Evolutionary conservation across 1,140 invertebrate species (phyloP), one percentile per base, ranked within the genome.

Genomic region (Drosophila sproati): DNA sequence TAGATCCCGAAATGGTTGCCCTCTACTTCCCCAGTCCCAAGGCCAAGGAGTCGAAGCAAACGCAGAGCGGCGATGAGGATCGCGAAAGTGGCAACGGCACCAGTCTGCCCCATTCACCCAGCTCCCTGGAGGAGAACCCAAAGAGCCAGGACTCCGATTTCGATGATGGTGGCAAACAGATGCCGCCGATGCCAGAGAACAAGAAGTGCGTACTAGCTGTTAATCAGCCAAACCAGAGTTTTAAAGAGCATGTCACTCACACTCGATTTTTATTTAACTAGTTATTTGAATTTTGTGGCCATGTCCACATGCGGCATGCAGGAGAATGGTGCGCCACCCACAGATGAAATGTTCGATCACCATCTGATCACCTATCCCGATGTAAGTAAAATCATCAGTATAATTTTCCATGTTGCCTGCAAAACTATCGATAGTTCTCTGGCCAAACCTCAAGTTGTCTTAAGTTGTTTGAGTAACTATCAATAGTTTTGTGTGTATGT

Each of bases 71-170:
- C 34, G 98, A 99, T 91, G 98, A 98, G 91, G 98, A 99, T 93
- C 96, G 96, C 57, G 98, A 99, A 93, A 98, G 98, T 54, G 98
- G 98, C 47, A 98, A 98, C 91, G 98, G 98, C 4, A 96, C 97
- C 6, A 99, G 98, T 32, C 93, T 99, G 59, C 97, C 98, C 2
- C 98, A 98, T 86, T 98, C 97, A 52, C 98, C 98, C 3, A 96
- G 97, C 77, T 98, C 97, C 60, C 78, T 92, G 77, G 97, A 98
- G 85, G 83, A 89, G 50, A 96, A 96, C 12, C 94, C 94, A 10
- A 96, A 96, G 78, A 95, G 95, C 3, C 82, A 96, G 4, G 96
- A 97, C 92, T 97, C 96, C 43, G 96, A 97, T 83, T 96, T 96
- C 86, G 97, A 97, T 60, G 96, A 97, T 80, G 91, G 93, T 80